Percentiles rank a stretch among this genome's conserved stretches.
phyloP scores from a whole-genome alignment of 2,113 vertebrate genomes.

The Epinephelus moara region DNA sequence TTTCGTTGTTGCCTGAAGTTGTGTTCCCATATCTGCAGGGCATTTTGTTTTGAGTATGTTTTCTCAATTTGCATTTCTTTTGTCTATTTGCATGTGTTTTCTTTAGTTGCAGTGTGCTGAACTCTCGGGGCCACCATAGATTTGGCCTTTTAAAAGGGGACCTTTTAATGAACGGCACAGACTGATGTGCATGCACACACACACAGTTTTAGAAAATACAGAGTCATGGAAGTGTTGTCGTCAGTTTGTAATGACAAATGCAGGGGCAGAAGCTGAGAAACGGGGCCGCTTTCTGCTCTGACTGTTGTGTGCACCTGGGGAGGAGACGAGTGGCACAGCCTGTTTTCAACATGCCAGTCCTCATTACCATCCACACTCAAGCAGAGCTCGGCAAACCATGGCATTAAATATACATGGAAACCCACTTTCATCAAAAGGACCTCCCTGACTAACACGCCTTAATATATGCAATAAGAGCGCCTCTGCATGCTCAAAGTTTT shows the following conservation, averaged over 20 bases:
- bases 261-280: slow-evolving; percentile 47
- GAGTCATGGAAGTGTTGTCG: slow-evolving; percentile 28
- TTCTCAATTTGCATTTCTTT: not conserved
- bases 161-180: not conserved
- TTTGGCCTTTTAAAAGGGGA: not conserved
- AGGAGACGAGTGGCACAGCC: slow-evolving; percentile 72
- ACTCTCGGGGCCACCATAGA: not conserved
- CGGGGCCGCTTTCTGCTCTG: slow-evolving; percentile 45
- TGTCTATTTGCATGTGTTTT: not conserved
- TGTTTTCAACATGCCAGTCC: slow-evolving; percentile 78
- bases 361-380: slow-evolving; percentile 81
- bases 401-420: slow-evolving; percentile 85
- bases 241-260: slow-evolving; percentile 63
- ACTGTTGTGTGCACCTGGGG: slow-evolving; percentile 67
- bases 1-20: not conserved
- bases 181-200: not conserved
- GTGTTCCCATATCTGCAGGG: not conserved
- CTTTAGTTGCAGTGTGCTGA: not conserved
- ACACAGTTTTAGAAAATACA: not conserved
- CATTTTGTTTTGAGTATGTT: not conserved
- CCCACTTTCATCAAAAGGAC: slow-evolving; percentile 79
- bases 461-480: slow-evolving; percentile 70
- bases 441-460: slow-evolving; percentile 61
- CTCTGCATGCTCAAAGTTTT: slow-evolving; percentile 47
- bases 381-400: slow-evolving; percentile 74